These are phyloP conservation scores for Tachycineta bicolor DNA, from an alignment of 2,113 vertebrate species.

Conservation along the genomic window DNA sequence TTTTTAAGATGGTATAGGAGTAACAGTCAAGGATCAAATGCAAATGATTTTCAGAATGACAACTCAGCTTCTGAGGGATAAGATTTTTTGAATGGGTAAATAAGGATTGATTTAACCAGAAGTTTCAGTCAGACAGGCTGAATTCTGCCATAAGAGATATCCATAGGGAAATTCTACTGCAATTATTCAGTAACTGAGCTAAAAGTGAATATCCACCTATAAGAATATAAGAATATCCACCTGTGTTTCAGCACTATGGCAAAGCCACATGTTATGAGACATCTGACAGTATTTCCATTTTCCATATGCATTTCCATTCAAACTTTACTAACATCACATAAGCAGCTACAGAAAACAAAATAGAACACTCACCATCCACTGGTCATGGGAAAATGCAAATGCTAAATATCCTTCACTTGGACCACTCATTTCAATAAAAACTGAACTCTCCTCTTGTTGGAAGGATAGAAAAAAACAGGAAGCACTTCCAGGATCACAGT, in stretches of 20 bases:
- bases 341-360: background rate
- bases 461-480: conserved; percentile 86
- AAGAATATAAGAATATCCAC: background rate
- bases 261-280: background rate
- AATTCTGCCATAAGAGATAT: background rate
- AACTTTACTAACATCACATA: background rate
- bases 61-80: background rate
- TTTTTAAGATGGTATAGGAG: background rate
- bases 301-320: background rate
- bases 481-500: conserved; percentile 78
- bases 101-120: background rate
- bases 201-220: background rate
- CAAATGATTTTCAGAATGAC: background rate
- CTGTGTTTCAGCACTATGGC: background rate
- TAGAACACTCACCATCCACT: conserved; percentile 85
- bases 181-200: background rate
- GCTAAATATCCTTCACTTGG: conserved; percentile 84
- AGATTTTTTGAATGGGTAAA: background rate
- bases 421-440: conserved; percentile 86
- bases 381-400: conserved; percentile 85
- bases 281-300: background rate
- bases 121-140: background rate
- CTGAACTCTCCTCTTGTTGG: conserved; percentile 48
- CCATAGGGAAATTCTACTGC: background rate
- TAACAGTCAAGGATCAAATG: background rate